Evolutionary conservation across 1,140 invertebrate genomes (phyloP).

Genomic region (Drosophila busckii): DNA sequence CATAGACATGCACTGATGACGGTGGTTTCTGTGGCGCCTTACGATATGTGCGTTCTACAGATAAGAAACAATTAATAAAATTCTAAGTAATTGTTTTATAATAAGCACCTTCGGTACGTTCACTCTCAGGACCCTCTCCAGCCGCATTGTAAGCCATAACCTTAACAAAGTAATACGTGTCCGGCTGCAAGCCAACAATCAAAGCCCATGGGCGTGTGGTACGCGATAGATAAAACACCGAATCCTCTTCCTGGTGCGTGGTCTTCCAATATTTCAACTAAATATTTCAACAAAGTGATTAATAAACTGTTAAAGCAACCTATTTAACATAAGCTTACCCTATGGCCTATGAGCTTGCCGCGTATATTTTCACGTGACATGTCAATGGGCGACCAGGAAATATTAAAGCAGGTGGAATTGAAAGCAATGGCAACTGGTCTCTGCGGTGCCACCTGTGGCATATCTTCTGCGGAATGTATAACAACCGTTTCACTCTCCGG

Average conservation of each 20-base stretch:
- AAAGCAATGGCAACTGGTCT: slow-evolving; percentile 87
- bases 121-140: slow-evolving; percentile 95
- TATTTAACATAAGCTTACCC: too few species aligned
- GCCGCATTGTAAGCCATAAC: slow-evolving; percentile 98
- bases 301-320: too few species aligned
- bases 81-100: background rate
- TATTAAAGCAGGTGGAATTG: slow-evolving; percentile 95
- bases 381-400: slow-evolving; percentile 94
- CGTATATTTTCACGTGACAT: slow-evolving; percentile 90
- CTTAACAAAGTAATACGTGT: slow-evolving; percentile 96
- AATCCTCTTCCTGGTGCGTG: slow-evolving; percentile 86
- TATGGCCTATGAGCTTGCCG: slow-evolving; percentile 94
- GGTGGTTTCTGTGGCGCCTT: slow-evolving; percentile 96
- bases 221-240: slow-evolving; percentile 92
- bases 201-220: slow-evolving; percentile 88
- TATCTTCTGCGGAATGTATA: slow-evolving; percentile 96
- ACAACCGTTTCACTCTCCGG: slow-evolving; percentile 88
- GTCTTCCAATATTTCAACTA: slow-evolving; percentile 95
- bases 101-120: slow-evolving; percentile 85
- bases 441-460: slow-evolving; percentile 94
- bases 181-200: slow-evolving; percentile 95
- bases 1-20: slow-evolving; percentile 90
- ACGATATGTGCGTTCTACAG: slow-evolving; percentile 88
- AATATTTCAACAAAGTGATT: background rate
- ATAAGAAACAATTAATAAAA: background rate